Evolutionary conservation across 2,797 vertebrate species (phyloP).

Genomic region (Neomorphus geoffroyi): DNA sequence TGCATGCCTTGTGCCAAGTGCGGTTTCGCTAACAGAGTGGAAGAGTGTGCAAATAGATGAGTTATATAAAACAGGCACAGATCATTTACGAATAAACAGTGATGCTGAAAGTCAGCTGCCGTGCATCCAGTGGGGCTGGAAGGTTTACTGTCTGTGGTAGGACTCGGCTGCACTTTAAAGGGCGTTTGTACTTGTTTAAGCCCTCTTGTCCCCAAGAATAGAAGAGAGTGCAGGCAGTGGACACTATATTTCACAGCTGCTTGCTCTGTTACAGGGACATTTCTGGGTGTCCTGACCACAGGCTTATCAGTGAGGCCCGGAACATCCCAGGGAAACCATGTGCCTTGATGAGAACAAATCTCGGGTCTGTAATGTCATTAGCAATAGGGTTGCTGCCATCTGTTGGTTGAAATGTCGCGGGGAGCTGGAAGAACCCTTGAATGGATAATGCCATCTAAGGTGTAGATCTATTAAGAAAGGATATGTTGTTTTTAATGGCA

Average conservation of each 20-base stretch:
- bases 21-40: background rate
- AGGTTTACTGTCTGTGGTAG: background rate
- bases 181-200: background rate
- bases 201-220: background rate
- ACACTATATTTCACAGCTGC: background rate
- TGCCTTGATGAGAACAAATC: background rate
- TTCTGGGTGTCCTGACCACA: background rate
- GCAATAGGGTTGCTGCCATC: constrained; percentile 63
- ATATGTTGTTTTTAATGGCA: background rate
- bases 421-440: background rate
- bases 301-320: background rate
- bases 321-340: background rate
- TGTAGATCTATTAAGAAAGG: background rate
- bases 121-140: rapidly evolving
- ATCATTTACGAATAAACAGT: background rate
- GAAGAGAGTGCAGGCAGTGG: background rate
- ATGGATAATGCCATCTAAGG: background rate
- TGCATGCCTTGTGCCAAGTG: rapidly evolving
- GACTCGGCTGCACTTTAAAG: background rate
- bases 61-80: background rate
- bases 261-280: background rate
- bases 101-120: background rate
- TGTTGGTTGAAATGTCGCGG: constrained; percentile 47
- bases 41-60: background rate
- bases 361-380: background rate